These are phyloP conservation scores for Sigmodon hispidus DNA, from an alignment of 2,113 vertebrate species.

Conservation along the genomic window DNA sequence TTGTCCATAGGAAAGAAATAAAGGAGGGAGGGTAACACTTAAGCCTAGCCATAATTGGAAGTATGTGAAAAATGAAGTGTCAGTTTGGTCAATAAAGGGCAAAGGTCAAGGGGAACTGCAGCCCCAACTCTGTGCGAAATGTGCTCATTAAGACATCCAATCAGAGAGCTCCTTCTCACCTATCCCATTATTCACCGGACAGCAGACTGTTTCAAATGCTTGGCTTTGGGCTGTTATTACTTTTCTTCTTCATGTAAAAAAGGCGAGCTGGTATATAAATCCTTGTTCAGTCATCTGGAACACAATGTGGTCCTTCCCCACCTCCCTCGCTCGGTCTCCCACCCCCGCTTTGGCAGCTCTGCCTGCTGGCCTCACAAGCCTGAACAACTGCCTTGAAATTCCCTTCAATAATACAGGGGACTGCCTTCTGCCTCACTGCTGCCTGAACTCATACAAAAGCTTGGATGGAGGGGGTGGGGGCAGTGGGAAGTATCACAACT, in stretches of 20 bases:
- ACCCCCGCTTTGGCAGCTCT: slow-evolving; percentile 79
- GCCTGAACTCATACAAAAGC: slow-evolving; percentile 83
- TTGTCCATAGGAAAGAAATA: slow-evolving; percentile 88
- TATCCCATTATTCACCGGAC: slow-evolving; percentile 93
- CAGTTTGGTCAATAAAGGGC: slow-evolving; percentile 97
- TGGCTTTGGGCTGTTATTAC: slow-evolving; percentile 86
- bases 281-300: slow-evolving; percentile 89
- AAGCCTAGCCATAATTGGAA: slow-evolving; percentile 94
- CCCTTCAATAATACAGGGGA: slow-evolving; percentile 91
- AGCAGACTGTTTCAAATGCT: slow-evolving; percentile 87
- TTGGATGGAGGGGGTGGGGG: neutral
- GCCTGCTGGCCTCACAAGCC: slow-evolving; percentile 87
- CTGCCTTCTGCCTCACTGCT: slow-evolving; percentile 92
- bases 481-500: slow-evolving; percentile 28
- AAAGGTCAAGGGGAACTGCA: slow-evolving; percentile 94
- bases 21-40: slow-evolving; percentile 88
- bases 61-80: slow-evolving; percentile 99
- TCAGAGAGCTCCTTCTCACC: slow-evolving; percentile 89
- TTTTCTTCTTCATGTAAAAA: slow-evolving; percentile 88
- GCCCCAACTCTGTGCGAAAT: slow-evolving; percentile 92
- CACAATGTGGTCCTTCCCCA: slow-evolving; percentile 85
- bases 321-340: slow-evolving; percentile 7
- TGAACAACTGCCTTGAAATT: slow-evolving; percentile 89
- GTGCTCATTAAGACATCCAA: slow-evolving; percentile 97
- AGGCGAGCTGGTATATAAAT: slow-evolving; percentile 87